Evolutionary conservation across 2,797 vertebrate genomes (phyloP), one percentile per base, ranked within the genome.

Genomic region (Gymnothorax reevesii): DNA sequence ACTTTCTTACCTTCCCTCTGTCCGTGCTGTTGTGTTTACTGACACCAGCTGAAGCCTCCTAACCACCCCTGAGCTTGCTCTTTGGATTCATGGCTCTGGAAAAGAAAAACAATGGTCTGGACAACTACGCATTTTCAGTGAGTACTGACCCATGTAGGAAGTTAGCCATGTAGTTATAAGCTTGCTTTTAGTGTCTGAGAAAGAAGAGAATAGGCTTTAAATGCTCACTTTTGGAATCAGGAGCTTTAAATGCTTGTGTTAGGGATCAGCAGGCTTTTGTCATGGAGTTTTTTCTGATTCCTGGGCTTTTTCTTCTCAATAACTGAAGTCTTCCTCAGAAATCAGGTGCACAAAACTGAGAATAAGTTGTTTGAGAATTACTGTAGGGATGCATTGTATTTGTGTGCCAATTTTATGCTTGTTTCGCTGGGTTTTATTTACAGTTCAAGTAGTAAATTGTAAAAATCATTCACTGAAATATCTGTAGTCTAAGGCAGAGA

Each of bases 121-220:
- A 96, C 84, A 97, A 95, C 91, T 95, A 95, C 84, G 89, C 92
- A 20, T 97, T 97, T 87, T 59, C 92, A 89, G 97, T 98, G 91
- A 98, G 97, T 97, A 69, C 7, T 66, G 20, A 69, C 17, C 59
- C 83, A 66, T 49, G 49, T 52, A 13, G 49, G 49, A 49, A 79
- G 75, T 3, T 55, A n/a, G 20, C 12, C 55, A 8, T 54, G 20
- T 0, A 22, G 10, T 80, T 7, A 80, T 55, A 55, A 80, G 20
- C 7, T 80, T 75, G 6, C 20, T 55, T 80, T 10, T 15, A 15
- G 73, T 17, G 27, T 13, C 20, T 52, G 15, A 49, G 42, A 49
- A 33, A 33, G 27, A 33, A 69, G 64, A 12, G 42, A 4, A 77
- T 42, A 77, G 73, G 15, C 52, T 77, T 77, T 52, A 17, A 77